These are phyloP conservation scores for Mormyrus lacerda DNA, from an alignment of 2,113 vertebrate species.

Conservation along the genomic window DNA sequence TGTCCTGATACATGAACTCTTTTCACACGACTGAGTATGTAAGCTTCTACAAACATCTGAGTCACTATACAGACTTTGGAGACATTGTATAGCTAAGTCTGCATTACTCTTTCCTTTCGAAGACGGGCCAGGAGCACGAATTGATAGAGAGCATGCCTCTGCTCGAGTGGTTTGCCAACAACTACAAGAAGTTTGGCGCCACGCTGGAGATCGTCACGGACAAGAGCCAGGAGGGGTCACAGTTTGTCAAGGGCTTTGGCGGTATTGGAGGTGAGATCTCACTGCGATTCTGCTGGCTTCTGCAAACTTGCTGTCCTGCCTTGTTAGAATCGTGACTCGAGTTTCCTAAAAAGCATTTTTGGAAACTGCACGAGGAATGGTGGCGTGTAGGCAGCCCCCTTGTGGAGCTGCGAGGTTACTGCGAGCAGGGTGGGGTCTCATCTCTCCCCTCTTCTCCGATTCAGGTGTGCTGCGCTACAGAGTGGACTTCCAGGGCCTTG, in stretches of 20 bases:
- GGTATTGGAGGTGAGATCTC: slow-evolving; percentile 87
- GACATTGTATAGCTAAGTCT: neutral
- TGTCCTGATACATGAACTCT: neutral
- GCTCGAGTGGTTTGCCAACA: slow-evolving; percentile 98
- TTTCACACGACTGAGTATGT: neutral
- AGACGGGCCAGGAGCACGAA: slow-evolving; percentile 98
- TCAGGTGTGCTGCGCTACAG: slow-evolving; percentile 97
- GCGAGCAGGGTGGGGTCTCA: neutral
- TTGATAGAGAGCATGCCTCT: slow-evolving; percentile 98
- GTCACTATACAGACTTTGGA: neutral
- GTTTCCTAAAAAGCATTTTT: neutral
- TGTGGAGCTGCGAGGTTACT: neutral
- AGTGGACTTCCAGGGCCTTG: slow-evolving; percentile 99
- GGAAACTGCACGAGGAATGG: neutral
- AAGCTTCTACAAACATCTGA: neutral
- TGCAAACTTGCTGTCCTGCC: neutral
- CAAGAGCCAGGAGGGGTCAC: slow-evolving; percentile 98
- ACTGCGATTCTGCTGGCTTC: neutral
- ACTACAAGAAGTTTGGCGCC: slow-evolving; percentile 99
- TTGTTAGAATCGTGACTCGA: neutral
- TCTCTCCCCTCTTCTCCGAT: neutral
- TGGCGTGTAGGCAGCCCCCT: neutral
- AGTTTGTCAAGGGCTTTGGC: slow-evolving; percentile 99
- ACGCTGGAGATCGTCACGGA: slow-evolving; percentile 98
- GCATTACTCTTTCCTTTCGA: neutral